phyloP scores from a whole-genome alignment of 2,888 invertebrate species.

The Exephanes ischioxanthus region DNA sequence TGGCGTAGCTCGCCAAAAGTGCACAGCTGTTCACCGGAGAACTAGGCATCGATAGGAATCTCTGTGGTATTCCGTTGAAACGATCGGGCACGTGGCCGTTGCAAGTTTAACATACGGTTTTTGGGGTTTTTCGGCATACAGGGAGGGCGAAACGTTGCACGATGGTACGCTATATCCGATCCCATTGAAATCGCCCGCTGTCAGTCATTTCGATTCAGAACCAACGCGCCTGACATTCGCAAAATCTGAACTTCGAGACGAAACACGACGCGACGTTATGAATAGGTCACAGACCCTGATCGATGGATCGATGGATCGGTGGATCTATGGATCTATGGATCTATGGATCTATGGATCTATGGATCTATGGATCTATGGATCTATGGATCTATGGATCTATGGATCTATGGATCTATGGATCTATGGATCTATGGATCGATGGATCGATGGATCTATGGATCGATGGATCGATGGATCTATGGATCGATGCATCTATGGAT shows the following conservation, averaged over 20 bases:
- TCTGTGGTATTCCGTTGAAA: conserved; percentile 29
- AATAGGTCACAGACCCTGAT: not conserved
- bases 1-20: conserved; percentile 45
- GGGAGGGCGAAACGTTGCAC: not conserved
- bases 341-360: too few species aligned
- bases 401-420: too few species aligned
- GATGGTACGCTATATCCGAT: conserved; percentile 21
- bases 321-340: too few species aligned
- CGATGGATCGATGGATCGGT: too few species aligned
- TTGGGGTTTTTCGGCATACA: conserved; percentile 7
- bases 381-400: too few species aligned
- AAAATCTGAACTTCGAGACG: not conserved
- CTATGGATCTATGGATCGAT: too few species aligned
- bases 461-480: too few species aligned
- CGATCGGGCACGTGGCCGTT: conserved; percentile 33
- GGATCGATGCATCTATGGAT: too few species aligned
- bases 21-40: conserved; percentile 62
- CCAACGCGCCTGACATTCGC: conserved; percentile 16
- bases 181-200: conserved; percentile 17
- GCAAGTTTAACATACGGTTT: conserved; percentile 20
- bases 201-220: conserved; percentile 25
- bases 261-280: not conserved
- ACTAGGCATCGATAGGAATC: conserved; percentile 52
- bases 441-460: too few species aligned
- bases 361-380: too few species aligned